A percentile compares a stretch with the other conserved stretches of the same genome.
phyloP scores from a whole-genome alignment of 2,113 vertebrate species.

The Anoplopoma fimbria region DNA sequence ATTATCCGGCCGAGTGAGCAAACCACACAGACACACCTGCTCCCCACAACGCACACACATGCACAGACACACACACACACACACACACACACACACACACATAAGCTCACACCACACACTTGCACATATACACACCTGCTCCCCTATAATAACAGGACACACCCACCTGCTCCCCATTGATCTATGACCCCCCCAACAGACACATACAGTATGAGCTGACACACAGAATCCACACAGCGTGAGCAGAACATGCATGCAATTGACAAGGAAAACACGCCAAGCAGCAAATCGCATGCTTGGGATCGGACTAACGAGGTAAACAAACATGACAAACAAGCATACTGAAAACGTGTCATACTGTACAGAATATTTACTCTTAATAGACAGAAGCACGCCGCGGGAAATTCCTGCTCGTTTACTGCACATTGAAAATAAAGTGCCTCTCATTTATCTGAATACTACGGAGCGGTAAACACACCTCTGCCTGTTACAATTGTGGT shows the following conservation, averaged over 20 bases:
- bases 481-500: not conserved
- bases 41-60: slow-evolving; percentile 3
- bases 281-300: slow-evolving; percentile 20
- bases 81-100: slow-evolving; percentile 13
- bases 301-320: not conserved
- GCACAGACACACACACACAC: not conserved
- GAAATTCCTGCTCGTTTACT: slow-evolving; percentile 27
- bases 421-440: slow-evolving; percentile 35
- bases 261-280: slow-evolving; percentile 34
- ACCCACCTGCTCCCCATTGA: slow-evolving; percentile 55
- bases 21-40: slow-evolving; percentile 55
- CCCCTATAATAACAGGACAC: slow-evolving; percentile 33
- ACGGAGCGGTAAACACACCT: slow-evolving; percentile 9
- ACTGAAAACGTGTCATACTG: not conserved
- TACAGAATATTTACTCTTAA: slow-evolving; percentile 3
- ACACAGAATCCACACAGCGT: not conserved
- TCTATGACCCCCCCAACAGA: slow-evolving; percentile 43
- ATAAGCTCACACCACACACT: not conserved
- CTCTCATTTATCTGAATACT: slow-evolving; percentile 27
- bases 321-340: slow-evolving; percentile 11
- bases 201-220: slow-evolving; percentile 24
- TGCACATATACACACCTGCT: slow-evolving; percentile 29
- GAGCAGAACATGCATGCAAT: slow-evolving; percentile 17
- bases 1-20: slow-evolving; percentile 66
- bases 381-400: slow-evolving; percentile 6